A percentile compares a stretch with the other conserved stretches of the same genome.
These are phyloP conservation scores for Apamea anceps DNA, from an alignment of 2,888 invertebrate genomes.

Conservation along the genomic window DNA sequence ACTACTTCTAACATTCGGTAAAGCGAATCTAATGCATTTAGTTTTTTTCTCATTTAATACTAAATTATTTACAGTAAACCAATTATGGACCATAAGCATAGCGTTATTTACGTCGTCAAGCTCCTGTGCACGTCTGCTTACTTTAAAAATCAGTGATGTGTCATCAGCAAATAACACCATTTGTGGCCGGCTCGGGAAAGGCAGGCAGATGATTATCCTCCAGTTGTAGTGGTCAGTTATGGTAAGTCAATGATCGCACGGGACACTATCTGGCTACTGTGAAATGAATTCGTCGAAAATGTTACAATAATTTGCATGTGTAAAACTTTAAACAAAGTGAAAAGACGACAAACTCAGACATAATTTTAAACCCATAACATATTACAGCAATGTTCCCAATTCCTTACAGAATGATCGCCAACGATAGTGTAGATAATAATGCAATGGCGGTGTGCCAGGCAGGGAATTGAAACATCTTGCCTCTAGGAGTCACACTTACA, in stretches of 20 bases:
- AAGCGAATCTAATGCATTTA: too few relatives aligned
- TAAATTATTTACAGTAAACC: too few relatives aligned
- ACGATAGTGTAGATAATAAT: conserved; percentile 52
- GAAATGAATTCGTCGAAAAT: neutral
- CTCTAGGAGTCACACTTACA: conserved; percentile 32
- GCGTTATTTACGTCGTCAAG: too few relatives aligned
- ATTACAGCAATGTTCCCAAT: conserved; percentile 17
- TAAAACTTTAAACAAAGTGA: neutral
- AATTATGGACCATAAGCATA: too few relatives aligned
- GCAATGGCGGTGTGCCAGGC: conserved; percentile 50
- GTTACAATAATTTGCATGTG: neutral
- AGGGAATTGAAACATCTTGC: conserved; percentile 57
- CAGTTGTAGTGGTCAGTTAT: neutral
- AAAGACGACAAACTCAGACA: neutral
- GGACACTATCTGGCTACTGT: neutral
- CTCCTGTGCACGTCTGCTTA: too few relatives aligned
- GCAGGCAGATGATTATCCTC: neutral
- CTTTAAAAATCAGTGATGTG: too few relatives aligned
- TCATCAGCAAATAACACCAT: too few relatives aligned
- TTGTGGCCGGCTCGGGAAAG: too few relatives aligned
- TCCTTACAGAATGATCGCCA: conserved; percentile 23
- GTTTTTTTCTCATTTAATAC: too few relatives aligned
- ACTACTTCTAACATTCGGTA: too few relatives aligned
- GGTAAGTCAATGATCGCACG: neutral
- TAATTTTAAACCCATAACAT: conserved; percentile 14